These are phyloP conservation scores for Deroplatys truncata DNA, from an alignment of 2,888 invertebrate genomes.

Conservation along the genomic window DNA sequence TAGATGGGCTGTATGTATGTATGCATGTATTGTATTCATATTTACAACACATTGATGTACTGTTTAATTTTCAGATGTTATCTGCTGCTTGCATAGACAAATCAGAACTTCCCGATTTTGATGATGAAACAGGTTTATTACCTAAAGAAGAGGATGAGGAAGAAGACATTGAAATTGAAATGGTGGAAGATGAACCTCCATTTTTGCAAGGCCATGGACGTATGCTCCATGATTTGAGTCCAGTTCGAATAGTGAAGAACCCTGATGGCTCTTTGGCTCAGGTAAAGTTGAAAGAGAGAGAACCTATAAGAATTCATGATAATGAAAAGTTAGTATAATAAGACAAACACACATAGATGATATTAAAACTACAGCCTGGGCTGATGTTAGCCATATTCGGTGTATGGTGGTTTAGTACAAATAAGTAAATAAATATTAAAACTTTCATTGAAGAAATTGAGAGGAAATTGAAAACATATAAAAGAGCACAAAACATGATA, in stretches of 20 bases:
- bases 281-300: slow-evolving; percentile 22
- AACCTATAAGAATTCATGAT: background rate
- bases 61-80: slow-evolving; percentile 61
- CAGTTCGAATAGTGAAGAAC: slow-evolving; percentile 92
- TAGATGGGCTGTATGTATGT: too few relatives aligned
- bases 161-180: slow-evolving; percentile 96
- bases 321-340: background rate
- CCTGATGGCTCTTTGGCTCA: slow-evolving; percentile 98
- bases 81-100: slow-evolving; percentile 88
- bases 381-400: too few relatives aligned
- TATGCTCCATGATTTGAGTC: slow-evolving; percentile 86
- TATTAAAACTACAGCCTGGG: too few relatives aligned
- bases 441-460: too few relatives aligned
- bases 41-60: background rate
- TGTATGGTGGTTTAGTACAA: too few relatives aligned
- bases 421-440: too few relatives aligned
- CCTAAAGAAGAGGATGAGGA: slow-evolving; percentile 92
- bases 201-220: slow-evolving; percentile 93
- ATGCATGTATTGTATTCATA: too few relatives aligned
- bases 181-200: slow-evolving; percentile 98
- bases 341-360: too few relatives aligned
- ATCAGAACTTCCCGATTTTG: slow-evolving; percentile 94
- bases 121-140: slow-evolving; percentile 89
- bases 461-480: too few relatives aligned
- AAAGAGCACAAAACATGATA: too few relatives aligned